Base-by-base conservation (phyloP, 2,113 vertebrate species). In the Tachuris rubrigastra region DNA sequence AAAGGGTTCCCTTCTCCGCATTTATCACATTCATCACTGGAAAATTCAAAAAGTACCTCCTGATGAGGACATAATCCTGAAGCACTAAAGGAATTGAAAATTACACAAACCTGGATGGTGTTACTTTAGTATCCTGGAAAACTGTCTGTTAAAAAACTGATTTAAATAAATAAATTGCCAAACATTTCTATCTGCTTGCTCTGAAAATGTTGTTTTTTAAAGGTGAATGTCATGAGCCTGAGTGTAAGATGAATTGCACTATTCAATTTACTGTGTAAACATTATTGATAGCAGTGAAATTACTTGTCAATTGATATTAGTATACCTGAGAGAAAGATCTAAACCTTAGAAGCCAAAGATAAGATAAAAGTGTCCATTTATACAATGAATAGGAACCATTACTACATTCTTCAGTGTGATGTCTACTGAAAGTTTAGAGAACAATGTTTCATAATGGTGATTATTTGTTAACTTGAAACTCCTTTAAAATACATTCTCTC, bases 121-220 rank as follows among this genome's bases (percentile, higher is more conserved):
- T 85, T 69, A 50, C 16, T 18, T 56, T 82, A 31, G 10, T 37
- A 37, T 53, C 27, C 14, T 42, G 33, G 31, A 73, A 72, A 85
- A 33, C 2, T 41, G 10, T 9, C 9, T 37, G 5, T n/a, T 79
- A 44, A 58, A 84, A 78, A 75, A 4, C 0, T 1, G 0, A 41
- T 65, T 85, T 79, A 79, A 85, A 87, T 24, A 63, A 79, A 74
- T 49, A 78, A 23, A 59, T 71, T 55, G 4, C 5, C 22, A 73
- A 85, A 60, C 10, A 33, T 53, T 82, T 75, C 2, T 6, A 37
- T 33, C 31, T 33, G 5, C 0, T 76, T 87, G 17, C 11, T 73
- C 23, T 91, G 49, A 85, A 92, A 74, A 81, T 33, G 11, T 0
- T 63, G 6, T 56, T 67, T 88, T 72, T 62, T 14, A 50, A 68